Conservation (phyloP, 2,113 vertebrate genomes). For the pig (Sus scrofa) region DNA sequence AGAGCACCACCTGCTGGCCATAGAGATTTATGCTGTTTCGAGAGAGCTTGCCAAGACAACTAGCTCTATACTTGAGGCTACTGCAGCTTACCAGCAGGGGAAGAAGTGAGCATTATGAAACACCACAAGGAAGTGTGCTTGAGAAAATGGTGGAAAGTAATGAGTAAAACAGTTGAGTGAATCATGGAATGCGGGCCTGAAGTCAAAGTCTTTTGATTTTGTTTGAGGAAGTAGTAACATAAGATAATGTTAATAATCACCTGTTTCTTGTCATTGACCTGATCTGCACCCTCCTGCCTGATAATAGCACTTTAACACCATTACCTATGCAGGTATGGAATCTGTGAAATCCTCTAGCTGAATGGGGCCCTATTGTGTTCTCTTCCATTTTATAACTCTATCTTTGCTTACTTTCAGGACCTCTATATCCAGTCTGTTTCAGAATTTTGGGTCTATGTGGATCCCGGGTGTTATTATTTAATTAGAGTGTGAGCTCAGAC, state of each 20-base stretch:
- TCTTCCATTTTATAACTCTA: not conserved
- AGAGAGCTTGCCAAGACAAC: not conserved
- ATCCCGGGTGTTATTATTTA: constrained; percentile 5
- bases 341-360: not conserved
- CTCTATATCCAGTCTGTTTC: not conserved
- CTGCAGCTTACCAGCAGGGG: constrained; percentile 30
- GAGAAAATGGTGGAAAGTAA: constrained; percentile 59
- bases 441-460: not conserved
- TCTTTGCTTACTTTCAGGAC: not conserved
- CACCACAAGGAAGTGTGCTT: not conserved
- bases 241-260: not conserved
- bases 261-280: constrained; percentile 26
- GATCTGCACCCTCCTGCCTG: not conserved
- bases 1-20: constrained; percentile 87
- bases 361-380: not conserved
- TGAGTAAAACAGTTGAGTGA: not conserved
- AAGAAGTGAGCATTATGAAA: constrained; percentile 49
- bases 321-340: not conserved
- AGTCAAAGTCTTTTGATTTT: constrained; percentile 39
- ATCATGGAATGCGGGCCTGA: not conserved
- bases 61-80: not conserved
- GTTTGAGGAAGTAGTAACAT: constrained; percentile 49
- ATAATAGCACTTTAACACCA: not conserved
- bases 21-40: constrained; percentile 60
- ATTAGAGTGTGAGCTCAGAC: not conserved